Evolutionary conservation across 2,888 invertebrate species (phyloP), one percentile per base, ranked within the genome.

Genomic region (Eristalis arbustorum): DNA sequence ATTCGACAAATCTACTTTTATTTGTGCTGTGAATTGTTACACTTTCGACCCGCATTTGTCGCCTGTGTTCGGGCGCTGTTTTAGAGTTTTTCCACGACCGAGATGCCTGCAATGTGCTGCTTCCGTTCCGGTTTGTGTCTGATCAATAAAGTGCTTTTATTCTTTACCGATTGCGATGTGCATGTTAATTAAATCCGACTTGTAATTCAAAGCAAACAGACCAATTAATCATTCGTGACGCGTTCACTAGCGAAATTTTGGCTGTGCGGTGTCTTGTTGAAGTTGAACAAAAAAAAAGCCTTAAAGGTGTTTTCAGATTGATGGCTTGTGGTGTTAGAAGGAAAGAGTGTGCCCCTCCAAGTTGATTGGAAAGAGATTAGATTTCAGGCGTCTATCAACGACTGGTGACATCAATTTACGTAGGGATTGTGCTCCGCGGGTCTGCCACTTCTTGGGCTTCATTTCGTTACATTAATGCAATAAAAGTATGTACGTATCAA

Each of bases 1-100:
- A 75, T 78, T 79, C 83, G 78, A 79, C 77, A 77, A 74, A 78
- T 74, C 74, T 61, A 64, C 37, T n/a, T n/a, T n/a, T 74, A 69
- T 85, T 85, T 64, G 81, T 59, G 62, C 61, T 78, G 67, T 75
- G 59, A 71, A 78, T 82, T 72, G 61, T 73, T 71, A 23, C n/a
- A n/a, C 59, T n/a, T 3, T 59, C 59, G 23, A 59, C 25, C 59
- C 59, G 42, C 67, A 49, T 67, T 67, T 57, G 18, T 49, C 31
- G 42, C 4, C 23, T 13, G 25, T 23, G 18, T 25, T 10, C 25
- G 34, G 31, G 57, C 22, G 31, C 31, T 63, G 13, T 63, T 63
- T 64, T 22, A 22, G 18, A 37, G 37, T 22, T 34, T 34, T 64
- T 22, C 2, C 63, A 37, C 14, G 37, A 34, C 18, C 11, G n/a